These are phyloP conservation scores for Natrix natrix DNA, from an alignment of 2,797 vertebrate genomes.

Conservation along the genomic window DNA sequence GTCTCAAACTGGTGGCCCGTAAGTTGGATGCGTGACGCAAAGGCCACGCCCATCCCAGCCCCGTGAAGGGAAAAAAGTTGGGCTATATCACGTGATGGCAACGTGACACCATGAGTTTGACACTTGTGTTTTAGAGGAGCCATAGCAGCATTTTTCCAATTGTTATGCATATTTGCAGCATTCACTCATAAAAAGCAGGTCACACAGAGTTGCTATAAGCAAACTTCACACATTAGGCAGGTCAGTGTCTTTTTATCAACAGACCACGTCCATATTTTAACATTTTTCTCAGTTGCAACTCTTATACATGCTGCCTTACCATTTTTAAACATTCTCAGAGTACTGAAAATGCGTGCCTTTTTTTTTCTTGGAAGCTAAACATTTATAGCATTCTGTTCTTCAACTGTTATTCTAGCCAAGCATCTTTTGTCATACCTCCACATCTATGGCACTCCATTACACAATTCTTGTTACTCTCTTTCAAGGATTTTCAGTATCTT, in stretches of 20 bases:
- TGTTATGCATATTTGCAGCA: not conserved
- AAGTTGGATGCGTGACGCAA: too few species aligned
- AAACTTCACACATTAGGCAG: not conserved
- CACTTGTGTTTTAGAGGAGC: not conserved
- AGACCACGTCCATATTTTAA: not conserved
- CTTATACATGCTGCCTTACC: not conserved
- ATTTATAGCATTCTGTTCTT: not conserved
- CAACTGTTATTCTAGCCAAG: not conserved
- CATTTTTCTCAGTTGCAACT: not conserved
- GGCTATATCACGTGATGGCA: too few species aligned
- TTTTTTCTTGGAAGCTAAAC: not conserved
- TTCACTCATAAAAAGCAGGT: not conserved
- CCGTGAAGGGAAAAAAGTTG: too few species aligned
- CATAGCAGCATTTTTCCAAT: not conserved
- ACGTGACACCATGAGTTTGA: too few species aligned
- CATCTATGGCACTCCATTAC: not conserved
- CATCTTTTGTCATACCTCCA: not conserved
- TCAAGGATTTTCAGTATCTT: not conserved
- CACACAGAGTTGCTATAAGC: not conserved
- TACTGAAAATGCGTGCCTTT: not conserved
- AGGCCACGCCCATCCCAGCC: too few species aligned
- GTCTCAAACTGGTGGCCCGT: too few species aligned
- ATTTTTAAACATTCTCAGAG: not conserved
- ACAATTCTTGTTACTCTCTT: not conserved
- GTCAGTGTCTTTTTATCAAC: not conserved